A percentile compares a stretch with the other conserved stretches of the same genome.
These are phyloP conservation scores for Sebastes alutus DNA, from an alignment of 2,797 vertebrate genomes.

Conservation along the genomic window DNA sequence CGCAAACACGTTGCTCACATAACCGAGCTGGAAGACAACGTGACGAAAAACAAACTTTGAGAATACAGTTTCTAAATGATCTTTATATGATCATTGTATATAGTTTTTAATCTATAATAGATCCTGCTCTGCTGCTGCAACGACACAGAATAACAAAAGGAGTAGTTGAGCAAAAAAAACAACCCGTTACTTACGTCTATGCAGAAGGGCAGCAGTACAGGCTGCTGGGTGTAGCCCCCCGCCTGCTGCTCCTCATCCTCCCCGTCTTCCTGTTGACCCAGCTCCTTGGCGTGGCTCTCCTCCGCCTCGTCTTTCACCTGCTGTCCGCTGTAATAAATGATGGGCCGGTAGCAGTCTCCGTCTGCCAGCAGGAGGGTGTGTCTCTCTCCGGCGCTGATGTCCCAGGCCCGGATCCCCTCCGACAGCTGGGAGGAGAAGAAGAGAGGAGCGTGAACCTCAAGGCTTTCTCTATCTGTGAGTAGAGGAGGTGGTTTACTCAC, in stretches of 20 bases:
- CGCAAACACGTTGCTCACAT: constrained; percentile 90
- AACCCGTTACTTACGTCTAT: constrained; percentile 83
- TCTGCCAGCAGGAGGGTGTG: constrained; percentile 93
- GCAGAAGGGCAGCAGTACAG: constrained; percentile 88
- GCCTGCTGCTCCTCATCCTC: constrained; percentile 65
- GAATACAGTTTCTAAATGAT: too few relatives aligned
- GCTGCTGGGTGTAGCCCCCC: constrained; percentile 82
- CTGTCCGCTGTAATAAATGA: constrained; percentile 92
- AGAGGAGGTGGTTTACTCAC: constrained; percentile 64
- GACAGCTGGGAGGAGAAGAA: constrained; percentile 81
- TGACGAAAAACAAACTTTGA: not conserved
- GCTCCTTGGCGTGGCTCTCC: constrained; percentile 25
- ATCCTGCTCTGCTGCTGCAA: too few relatives aligned
- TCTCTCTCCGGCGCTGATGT: constrained; percentile 87
- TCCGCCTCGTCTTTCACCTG: constrained; percentile 74
- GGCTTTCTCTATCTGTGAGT: not conserved
- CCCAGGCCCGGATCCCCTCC: constrained; percentile 89
- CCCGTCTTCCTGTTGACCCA: constrained; percentile 25
- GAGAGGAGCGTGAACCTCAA: not conserved
- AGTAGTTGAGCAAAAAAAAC: too few relatives aligned
- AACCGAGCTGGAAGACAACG: constrained; percentile 86
- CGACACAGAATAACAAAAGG: too few relatives aligned
- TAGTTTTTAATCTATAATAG: not conserved
- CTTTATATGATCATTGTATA: too few relatives aligned
- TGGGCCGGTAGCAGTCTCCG: constrained; percentile 93